Conservation (phyloP, 1,140 invertebrate genomes). For the Bombus huntii region DNA sequence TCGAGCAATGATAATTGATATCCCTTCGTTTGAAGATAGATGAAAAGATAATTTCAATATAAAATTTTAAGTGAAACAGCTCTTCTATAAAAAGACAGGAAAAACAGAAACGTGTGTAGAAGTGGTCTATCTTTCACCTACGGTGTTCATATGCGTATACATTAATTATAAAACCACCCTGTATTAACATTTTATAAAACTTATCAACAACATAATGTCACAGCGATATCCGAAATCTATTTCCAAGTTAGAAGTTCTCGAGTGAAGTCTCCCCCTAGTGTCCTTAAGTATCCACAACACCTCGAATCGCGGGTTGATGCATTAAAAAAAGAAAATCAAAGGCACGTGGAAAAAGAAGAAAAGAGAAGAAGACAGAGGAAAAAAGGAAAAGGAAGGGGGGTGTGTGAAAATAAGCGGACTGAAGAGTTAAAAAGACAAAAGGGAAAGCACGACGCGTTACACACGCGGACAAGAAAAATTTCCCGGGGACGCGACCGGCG, state of each 20-base stretch:
- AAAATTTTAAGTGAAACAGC: too few species aligned
- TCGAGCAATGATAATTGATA: too few species aligned
- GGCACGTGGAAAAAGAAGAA: constrained; percentile 1
- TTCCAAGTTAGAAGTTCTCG: background rate
- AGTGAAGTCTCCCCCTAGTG: background rate
- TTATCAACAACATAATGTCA: background rate
- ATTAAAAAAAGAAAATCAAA: constrained; percentile 21
- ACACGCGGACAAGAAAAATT: constrained; percentile 58
- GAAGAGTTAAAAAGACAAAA: constrained; percentile 58
- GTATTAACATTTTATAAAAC: background rate
- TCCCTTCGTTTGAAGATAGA: too few species aligned
- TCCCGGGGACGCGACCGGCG: constrained; percentile 55
- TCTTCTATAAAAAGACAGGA: too few species aligned
- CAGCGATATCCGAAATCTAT: background rate
- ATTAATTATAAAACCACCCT: background rate
- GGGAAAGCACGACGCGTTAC: constrained; percentile 63
- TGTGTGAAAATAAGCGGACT: constrained; percentile 43
- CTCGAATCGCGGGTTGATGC: background rate
- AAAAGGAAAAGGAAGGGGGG: background rate
- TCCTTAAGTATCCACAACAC: background rate
- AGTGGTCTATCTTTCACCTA: too few species aligned
- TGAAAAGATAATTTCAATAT: too few species aligned
- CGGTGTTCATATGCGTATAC: too few species aligned
- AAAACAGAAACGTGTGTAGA: too few species aligned
- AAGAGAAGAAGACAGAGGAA: background rate